Evolutionary conservation across 2,888 invertebrate genomes (phyloP), one percentile per base, ranked within the genome.

Genomic region (Pilophorus perplexus): DNA sequence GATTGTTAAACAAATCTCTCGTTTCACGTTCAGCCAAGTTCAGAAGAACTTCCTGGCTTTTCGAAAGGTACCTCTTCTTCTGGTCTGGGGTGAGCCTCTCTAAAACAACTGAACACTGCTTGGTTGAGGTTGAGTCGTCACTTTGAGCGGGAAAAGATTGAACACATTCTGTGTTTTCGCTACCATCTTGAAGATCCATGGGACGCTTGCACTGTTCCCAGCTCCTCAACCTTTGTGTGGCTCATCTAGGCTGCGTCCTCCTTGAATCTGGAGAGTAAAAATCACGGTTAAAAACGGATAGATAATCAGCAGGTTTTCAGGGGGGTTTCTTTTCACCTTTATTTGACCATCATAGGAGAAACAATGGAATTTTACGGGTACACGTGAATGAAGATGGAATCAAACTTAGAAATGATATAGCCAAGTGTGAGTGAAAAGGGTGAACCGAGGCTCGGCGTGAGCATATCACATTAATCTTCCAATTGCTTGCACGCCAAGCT

Each of bases 391-490:
- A n/a, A n/a, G n/a, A n/a, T n/a, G n/a, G n/a, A n/a, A n/a, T n/a
- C n/a, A n/a, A n/a, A n/a, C n/a, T n/a, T n/a, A n/a, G n/a, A n/a
- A n/a, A n/a, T n/a, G n/a, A n/a, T n/a, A n/a, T n/a, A n/a, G n/a
- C n/a, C n/a, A n/a, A n/a, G n/a, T n/a, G n/a, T n/a, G n/a, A n/a
- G n/a, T n/a, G n/a, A n/a, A n/a, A n/a, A n/a, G n/a, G n/a, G n/a
- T n/a, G n/a, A n/a, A n/a, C n/a, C n/a, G n/a, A n/a, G 25, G 23
- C 46, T 46, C 25, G 46, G 46, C 46, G 46, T 46, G 46, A 22
- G 46, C 46, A 23, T 46, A 46, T 46, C 46, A 46, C 46, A 46
- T 46, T 46, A 46, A 46, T 46, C 46, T 46, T 46, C 25, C 46
- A 46, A 46, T 46, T 46, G 46, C 25, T 22, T n/a, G 46, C 46